Evolutionary conservation across 2,888 invertebrate genomes (phyloP).

Genomic region (Zeuzera pyrina): DNA sequence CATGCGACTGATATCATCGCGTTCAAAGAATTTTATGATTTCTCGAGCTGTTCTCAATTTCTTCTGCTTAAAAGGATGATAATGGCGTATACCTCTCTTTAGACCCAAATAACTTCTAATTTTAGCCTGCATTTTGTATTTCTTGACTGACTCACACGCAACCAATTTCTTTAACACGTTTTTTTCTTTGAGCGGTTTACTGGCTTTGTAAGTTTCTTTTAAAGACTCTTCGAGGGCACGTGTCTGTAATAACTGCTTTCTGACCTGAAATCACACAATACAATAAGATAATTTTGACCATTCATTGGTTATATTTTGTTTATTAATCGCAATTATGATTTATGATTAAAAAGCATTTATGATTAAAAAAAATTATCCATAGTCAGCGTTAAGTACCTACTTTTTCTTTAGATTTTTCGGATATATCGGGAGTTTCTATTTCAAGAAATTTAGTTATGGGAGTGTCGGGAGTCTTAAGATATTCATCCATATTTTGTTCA

Average conservation of each 20-base stretch:
- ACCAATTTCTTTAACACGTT: conserved; percentile 5
- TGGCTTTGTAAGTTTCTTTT: conserved; percentile 3
- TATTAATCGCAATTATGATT: too few relatives aligned
- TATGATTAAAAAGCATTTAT: too few relatives aligned
- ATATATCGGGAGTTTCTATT: too few relatives aligned
- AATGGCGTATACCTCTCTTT: conserved; percentile 5
- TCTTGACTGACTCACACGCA: conserved; percentile 4
- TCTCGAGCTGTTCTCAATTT: background rate
- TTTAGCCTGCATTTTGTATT: conserved; percentile 5
- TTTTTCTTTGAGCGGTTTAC: conserved; percentile 2
- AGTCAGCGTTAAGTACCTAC: too few relatives aligned
- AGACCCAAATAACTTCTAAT: conserved; percentile 4
- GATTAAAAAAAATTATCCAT: too few relatives aligned
- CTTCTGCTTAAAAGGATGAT: conserved; percentile 3
- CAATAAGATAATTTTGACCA: too few relatives aligned
- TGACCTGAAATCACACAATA: too few relatives aligned
- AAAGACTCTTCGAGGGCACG: background rate
- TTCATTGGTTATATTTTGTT: too few relatives aligned
- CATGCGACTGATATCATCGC: background rate
- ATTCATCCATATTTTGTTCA: too few relatives aligned
- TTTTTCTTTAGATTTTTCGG: too few relatives aligned
- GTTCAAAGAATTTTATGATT: background rate
- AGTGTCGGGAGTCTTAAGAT: too few relatives aligned
- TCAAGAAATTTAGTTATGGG: too few relatives aligned
- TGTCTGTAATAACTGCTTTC: background rate